Percentiles rank a stretch among this genome's conserved stretches.
Conservation (phyloP, 2,797 vertebrate species). For the Tangara arthus region DNA sequence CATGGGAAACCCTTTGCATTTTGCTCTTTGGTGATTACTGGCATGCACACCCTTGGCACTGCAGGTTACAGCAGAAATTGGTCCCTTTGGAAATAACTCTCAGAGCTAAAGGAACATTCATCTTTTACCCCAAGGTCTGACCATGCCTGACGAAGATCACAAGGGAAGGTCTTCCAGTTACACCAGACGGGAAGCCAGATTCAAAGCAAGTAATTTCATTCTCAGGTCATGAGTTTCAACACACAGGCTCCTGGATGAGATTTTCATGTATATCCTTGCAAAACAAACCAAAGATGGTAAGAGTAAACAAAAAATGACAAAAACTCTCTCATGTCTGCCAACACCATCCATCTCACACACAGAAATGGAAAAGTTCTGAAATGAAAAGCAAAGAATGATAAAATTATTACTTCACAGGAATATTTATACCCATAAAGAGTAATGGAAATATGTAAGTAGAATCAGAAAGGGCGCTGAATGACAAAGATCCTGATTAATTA, state of each 20-base stretch:
- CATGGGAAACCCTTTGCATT: background rate
- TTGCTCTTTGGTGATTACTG: background rate
- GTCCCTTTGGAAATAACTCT: background rate
- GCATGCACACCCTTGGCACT: background rate
- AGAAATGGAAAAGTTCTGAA: background rate
- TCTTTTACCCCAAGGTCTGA: background rate
- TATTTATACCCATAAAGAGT: background rate
- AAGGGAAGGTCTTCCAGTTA: background rate
- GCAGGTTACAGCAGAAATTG: background rate
- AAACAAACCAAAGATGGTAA: background rate
- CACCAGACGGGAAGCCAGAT: background rate
- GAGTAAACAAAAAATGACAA: background rate
- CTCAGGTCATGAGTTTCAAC: background rate
- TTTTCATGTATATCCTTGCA: background rate
- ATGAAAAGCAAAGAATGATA: background rate
- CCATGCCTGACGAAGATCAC: fast-evolving
- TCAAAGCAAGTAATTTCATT: background rate
- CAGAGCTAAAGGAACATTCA: background rate
- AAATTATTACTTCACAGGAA: background rate
- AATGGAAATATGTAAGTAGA: background rate
- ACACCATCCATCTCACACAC: background rate
- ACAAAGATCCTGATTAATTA: background rate
- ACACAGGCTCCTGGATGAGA: background rate
- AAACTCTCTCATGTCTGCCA: background rate
- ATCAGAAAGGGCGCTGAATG: background rate